Base-by-base conservation (phyloP, 2,113 vertebrate genomes). In the Morphnarchus princeps region DNA sequence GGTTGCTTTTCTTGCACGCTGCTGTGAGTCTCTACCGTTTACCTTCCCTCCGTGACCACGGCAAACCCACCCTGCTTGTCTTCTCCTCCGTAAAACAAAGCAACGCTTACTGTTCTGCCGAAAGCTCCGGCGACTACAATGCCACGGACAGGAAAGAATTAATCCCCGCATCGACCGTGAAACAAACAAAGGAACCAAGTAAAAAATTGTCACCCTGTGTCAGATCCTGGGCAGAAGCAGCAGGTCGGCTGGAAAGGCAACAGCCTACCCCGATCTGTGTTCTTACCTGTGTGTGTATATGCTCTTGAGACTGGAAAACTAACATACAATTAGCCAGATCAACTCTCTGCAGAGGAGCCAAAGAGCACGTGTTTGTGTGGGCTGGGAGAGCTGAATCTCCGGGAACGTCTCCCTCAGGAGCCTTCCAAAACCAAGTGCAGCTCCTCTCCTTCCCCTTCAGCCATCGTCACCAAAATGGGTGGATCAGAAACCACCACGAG, bases 331-430 rank as follows among this genome's bases (percentile, higher is more conserved):
- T 42, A 63, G 62, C 17, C 62, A 70, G 57, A 65, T 32, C 14
- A 61, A 38, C 50, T 58, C 9, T 18, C 17, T 29, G 52, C 49
- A 54, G 54, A 61, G 31, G 8, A 70, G 45, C 54, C 2, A 2
- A 90, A 43, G 45, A 58, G 80, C 42, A 16, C 0, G 0, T 55
- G 19, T 62, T 73, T 49, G 72, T 49, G 31, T 0, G 0, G 38
- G 28, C 34, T 85, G 1, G 1, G 43, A 82, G 63, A 89, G 31
- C 19, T 86, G 26, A 63, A 66, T 50, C 45, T 83, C 42, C 42
- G 45, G 34, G 16, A 83, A 9, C 1, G 4, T 28, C 59, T 86
- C 45, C 38, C 22, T 50, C 17, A 11, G 78, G 72, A 88, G 11
- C 65, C 18, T 86, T 78, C 61, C 69, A 84, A 93, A 89, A 50